These are phyloP conservation scores for Melieria crassipennis DNA, from an alignment of 2,888 invertebrate species.

Conservation along the genomic window DNA sequence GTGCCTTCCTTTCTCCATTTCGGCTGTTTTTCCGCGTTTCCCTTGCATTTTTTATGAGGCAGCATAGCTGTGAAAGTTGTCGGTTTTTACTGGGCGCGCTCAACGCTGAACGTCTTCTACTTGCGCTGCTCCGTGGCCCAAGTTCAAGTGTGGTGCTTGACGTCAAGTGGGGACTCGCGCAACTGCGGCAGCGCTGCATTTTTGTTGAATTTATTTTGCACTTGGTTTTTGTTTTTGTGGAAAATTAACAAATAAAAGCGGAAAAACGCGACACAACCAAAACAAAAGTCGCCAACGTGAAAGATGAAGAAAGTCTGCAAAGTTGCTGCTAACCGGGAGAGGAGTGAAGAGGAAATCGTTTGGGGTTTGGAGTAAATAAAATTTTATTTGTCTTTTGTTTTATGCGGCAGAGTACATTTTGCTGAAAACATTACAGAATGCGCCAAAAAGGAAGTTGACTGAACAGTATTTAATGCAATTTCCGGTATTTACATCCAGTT, in stretches of 20 bases:
- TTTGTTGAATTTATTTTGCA: constrained; percentile 10
- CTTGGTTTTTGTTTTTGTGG: constrained; percentile 12
- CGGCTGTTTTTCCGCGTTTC: constrained; percentile 11
- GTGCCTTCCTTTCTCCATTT: neutral
- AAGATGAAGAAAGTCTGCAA: constrained; percentile 11
- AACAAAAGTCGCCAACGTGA: constrained; percentile 8
- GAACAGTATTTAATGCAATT: too few relatives aligned
- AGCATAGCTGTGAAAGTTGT: constrained; percentile 13
- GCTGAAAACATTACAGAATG: neutral
- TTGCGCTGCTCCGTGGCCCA: neutral
- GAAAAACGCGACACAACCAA: constrained; percentile 14
- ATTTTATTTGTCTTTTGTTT: constrained; percentile 36
- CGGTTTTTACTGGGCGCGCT: neutral
- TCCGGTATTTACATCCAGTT: too few relatives aligned
- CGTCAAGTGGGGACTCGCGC: neutral
- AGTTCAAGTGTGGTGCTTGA: constrained; percentile 2
- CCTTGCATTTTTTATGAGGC: neutral
- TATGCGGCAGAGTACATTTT: constrained; percentile 17
- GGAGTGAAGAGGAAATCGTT: neutral
- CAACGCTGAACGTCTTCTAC: neutral
- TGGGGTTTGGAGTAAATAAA: constrained; percentile 31
- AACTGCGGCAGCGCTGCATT: neutral
- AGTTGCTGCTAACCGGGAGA: constrained; percentile 6
- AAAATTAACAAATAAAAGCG: constrained; percentile 32
- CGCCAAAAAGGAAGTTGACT: too few relatives aligned